Base-by-base conservation (phyloP, 2,797 vertebrate genomes). In the Premnoplex brunnescens region DNA sequence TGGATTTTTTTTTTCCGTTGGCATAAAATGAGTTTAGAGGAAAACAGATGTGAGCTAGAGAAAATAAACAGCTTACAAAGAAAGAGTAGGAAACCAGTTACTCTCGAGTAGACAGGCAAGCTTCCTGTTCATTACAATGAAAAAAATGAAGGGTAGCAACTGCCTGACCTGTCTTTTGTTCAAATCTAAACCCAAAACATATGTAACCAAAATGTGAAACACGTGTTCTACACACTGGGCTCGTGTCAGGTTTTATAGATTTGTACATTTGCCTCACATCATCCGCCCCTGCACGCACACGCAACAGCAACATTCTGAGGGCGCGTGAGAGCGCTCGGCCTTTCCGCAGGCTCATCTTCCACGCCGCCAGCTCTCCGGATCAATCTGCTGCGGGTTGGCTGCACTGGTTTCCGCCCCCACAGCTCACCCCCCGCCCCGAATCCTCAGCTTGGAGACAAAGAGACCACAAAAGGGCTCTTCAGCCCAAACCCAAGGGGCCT, bases 91-190 rank as follows among this genome's bases (percentile, higher is more conserved):
- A 93, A 93, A 92, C 15, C 76, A 89, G 91, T 46, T 78, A 94
- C 89, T 46, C 93, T 60, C 36, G 83, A 94, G 66, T 10, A 95
- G 89, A 89, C 91, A 95, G 89, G 95, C 91, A 91, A 78, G 94
- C 85, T 97, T 95, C 96, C 95, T 95, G 94, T 78, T 96, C 95
- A 76, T 91, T 95, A 95, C 91, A 97, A 91, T 55, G 87, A 92
- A 92, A 92, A 93, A 93, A 96, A 91, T 46, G 56, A 96, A 96
- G 95, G 89, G 91, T 89, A 95, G 95, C 93, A 93, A 96, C 92
- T 89, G 89, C 92, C 87, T 93, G 93, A 94, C 95, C 95, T 97
- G 93, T 75, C 94, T 96, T 96, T 96, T 96, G 95, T 97, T 96
- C 88, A 69, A 89, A 66, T 64, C 89, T 89, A 96, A 95, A 97